Base-by-base conservation (phyloP, 2,797 vertebrate genomes). In the Aythya fuligula region DNA sequence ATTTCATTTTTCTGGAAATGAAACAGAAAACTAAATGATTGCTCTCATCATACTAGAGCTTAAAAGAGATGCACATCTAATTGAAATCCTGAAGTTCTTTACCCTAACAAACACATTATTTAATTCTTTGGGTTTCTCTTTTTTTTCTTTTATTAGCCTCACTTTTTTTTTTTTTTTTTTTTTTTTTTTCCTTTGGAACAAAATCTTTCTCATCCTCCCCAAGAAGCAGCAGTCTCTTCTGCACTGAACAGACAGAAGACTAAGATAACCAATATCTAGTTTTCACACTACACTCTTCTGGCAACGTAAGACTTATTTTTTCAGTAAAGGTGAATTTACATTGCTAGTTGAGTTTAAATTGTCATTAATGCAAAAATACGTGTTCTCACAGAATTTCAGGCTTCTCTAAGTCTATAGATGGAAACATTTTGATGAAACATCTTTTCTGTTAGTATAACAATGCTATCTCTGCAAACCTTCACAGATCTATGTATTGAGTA, bases 1-100 rank as follows among this genome's bases (percentile, higher is more conserved):
- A 94, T 81, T 82, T 75, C 38, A 76, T 95, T 95, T 84, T 84
- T 19, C 19, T 93, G 65, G 53, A 97, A 92, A 20, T 82, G 81
- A 90, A 87, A 4, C 21, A 79, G 45, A 49, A 93, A 94, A 89
- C 11, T 11, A 86, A 91, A 81, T 30, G 19, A 76, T 24, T 3
- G 1, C 15, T 84, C 32, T 91, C 38, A 80, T 56, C 12, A 38
- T 25, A 69, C 8, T 11, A 38, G 13, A 76, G 16, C 12, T 90
- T 82, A 84, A 90, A 90, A 62, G 12, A 71, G 34, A 70, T 14
- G 8, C 17, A 82, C 38, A 67, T 24, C 58, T n/a, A 13, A 70
- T 4, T 54, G 53, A 71, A 90, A 64, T 32, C 78, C 5, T 41
- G 13, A 2, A 78, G 12, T 21, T 73, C 36, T 76, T 74, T 54